Evolutionary conservation across 2,888 invertebrate genomes (phyloP).

Genomic region (Sericinus montela): DNA sequence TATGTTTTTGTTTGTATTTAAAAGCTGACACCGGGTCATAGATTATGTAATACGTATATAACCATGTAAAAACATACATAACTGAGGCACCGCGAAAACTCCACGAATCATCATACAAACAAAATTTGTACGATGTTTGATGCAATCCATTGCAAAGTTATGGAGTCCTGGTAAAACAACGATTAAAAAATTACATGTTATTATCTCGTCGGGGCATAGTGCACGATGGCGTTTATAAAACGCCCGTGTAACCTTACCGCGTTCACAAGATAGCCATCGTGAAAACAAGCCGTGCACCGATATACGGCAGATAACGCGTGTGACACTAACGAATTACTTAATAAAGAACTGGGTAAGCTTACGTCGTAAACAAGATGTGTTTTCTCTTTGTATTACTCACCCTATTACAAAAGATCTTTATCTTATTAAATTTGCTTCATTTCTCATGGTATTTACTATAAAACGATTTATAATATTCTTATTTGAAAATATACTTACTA

Average conservation of each 20-base stretch:
- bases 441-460: not conserved
- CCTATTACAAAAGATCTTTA: not conserved
- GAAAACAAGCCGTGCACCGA: constrained; percentile 8
- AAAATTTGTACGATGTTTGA: too few relatives aligned
- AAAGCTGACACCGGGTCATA: too few relatives aligned
- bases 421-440: not conserved
- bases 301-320: constrained; percentile 3
- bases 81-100: too few relatives aligned
- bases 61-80: too few relatives aligned
- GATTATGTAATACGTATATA: too few relatives aligned
- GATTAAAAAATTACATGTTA: constrained; percentile 4
- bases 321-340: constrained; percentile 17
- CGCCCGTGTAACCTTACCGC: constrained; percentile 6
- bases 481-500: too few relatives aligned
- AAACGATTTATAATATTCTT: too few relatives aligned
- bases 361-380: not conserved
- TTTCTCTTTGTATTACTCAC: not conserved
- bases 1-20: too few relatives aligned
- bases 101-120: too few relatives aligned
- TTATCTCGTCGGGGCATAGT: constrained; percentile 2
- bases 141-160: too few relatives aligned
- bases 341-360: constrained; percentile 9
- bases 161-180: not conserved
- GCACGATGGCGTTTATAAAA: constrained; percentile 1
- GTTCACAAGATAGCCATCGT: constrained; percentile 7